Evolutionary conservation across 2,888 invertebrate species (phyloP), one percentile per base, ranked within the genome.

Genomic region (Acanthacorydalis orientalis): DNA sequence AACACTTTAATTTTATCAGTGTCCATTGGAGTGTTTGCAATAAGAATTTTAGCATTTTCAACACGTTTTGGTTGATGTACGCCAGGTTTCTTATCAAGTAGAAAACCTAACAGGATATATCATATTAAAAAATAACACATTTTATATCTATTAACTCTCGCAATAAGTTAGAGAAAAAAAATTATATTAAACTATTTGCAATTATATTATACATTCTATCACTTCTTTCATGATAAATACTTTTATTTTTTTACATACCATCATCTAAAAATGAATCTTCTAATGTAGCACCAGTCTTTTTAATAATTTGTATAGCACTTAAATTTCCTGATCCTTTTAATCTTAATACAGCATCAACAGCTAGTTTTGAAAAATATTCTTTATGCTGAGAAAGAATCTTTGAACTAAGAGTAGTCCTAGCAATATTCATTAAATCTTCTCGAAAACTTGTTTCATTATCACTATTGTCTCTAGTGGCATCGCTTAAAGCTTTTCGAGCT

Each of bases 21-120:
- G 69, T 99, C 98, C 98, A 99, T 99, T 0, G 98, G 93, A 9
- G 98, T 99, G 65, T 99, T 99, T 10, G 97, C 97, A 57, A 99
- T 91, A 23, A 99, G 77, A 60, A 99, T 96, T 61, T 81, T 86
- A 1, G 96, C 96, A 60, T 99, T 95, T 61, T 93, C 91, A 54
- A 99, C 72, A 55, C 82, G 75, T 62, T 95, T 91, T 0, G 98
- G 98, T 65, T 99, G 98, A 70, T 96, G 91, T 31, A 98, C 84
- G 52, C 98, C 98, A 31, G 93, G 83, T 70, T 90, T 93, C 64
- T 99, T 99, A 65, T 97, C 93, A 53, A 98, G 68, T 49, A 98
- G 71, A 64, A 99, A 99, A 34, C 83, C 47, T 31, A 42, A 43
- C 9, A 42, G 9, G 9, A 42, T 23, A 6, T 23, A 4, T 4